Evolutionary conservation across 23 tunicate genomes (phyloP).

Genomic region (Clavelina lepadiformis): DNA sequence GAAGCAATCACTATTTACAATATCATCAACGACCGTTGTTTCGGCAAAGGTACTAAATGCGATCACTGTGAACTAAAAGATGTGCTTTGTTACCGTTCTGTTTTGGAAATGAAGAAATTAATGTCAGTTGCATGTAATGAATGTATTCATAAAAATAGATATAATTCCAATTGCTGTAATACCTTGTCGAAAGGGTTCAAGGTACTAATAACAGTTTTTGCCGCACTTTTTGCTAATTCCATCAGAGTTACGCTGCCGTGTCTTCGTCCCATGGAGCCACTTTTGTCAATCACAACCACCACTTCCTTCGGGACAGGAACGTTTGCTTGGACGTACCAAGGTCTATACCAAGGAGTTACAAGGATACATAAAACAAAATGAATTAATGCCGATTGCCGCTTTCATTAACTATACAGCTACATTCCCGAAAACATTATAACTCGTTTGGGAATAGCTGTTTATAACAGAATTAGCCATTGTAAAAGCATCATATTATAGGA

Average conservation of each 20-base stretch:
- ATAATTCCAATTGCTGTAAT: no score
- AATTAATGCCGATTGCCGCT: no score
- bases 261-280: constrained; percentile 49
- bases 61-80: constrained; percentile 25
- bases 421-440: no score
- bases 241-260: constrained; percentile 24
- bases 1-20: constrained; percentile 13
- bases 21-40: not conserved
- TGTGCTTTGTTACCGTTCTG: no score
- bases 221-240: constrained; percentile 47
- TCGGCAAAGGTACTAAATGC: constrained; percentile 10
- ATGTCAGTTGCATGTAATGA: no score
- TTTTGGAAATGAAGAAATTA: no score
- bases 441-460: no score
- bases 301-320: constrained; percentile 60
- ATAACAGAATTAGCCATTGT: no score
- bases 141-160: no score
- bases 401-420: no score
- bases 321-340: constrained; percentile 69
- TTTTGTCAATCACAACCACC: constrained; percentile 50
- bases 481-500: no score
- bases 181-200: constrained; percentile 58
- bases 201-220: constrained; percentile 44
- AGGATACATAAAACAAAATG: no score
- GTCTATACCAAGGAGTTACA: constrained; percentile 18